Evolutionary conservation across 2,113 vertebrate genomes (phyloP).

Genomic region (Prochilodus magdalenae): DNA sequence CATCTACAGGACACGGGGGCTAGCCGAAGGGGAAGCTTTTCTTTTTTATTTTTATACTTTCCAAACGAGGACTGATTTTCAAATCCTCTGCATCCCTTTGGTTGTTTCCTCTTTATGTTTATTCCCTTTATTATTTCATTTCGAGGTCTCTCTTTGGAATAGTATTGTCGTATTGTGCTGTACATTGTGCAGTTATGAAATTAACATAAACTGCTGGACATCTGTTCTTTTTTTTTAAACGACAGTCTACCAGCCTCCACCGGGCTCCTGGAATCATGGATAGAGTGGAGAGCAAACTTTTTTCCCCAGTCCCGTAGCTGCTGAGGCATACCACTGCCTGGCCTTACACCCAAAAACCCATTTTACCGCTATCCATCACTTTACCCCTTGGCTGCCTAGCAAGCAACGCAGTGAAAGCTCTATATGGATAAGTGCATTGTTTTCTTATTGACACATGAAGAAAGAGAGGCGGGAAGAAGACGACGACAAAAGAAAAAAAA

Average conservation of each 20-base stretch:
- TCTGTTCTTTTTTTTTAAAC: conserved; percentile 50
- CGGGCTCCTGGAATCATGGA: conserved; percentile 58
- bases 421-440: conserved; percentile 79
- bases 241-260: conserved; percentile 57
- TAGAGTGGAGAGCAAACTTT: not conserved
- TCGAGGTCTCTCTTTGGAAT: conserved; percentile 55
- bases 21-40: conserved; percentile 59
- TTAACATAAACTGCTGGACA: conserved; percentile 52
- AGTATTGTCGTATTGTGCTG: conserved; percentile 70
- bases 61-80: conserved; percentile 14
- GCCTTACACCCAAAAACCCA: conserved; percentile 57
- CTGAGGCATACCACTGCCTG: conserved; percentile 54
- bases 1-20: conserved; percentile 56
- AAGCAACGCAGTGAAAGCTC: conserved; percentile 70
- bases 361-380: conserved; percentile 69
- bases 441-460: conserved; percentile 72
- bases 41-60: not conserved
- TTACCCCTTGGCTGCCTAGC: conserved; percentile 71
- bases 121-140: conserved; percentile 43
- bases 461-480: not conserved
- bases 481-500: conserved; percentile 33
- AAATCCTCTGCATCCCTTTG: conserved; percentile 32
- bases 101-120: conserved; percentile 40
- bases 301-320: conserved; percentile 65
- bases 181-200: conserved; percentile 69